A percentile compares a stretch with the other conserved stretches of the same genome.
phyloP scores from a whole-genome alignment of 2,113 vertebrate genomes.

The Hemicordylus capensis region DNA sequence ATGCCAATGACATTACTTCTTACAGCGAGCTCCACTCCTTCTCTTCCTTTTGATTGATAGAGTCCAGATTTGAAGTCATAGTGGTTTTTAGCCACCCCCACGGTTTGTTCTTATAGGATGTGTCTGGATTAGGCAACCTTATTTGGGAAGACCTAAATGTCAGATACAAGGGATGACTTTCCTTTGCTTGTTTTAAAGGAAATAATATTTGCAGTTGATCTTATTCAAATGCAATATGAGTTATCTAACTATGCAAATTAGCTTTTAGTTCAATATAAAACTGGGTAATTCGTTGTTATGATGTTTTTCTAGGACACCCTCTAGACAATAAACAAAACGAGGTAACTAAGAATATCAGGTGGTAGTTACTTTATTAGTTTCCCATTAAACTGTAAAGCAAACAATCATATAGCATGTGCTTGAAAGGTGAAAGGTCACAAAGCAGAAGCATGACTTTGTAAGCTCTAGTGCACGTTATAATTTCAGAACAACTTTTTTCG shows the following conservation, averaged over 20 bases:
- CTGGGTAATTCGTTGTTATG: background rate
- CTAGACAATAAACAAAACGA: background rate
- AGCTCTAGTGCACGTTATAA: background rate
- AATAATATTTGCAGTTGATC: background rate
- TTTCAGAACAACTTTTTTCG: background rate
- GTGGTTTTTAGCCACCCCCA: constrained; percentile 5
- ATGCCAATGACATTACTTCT: constrained; percentile 20
- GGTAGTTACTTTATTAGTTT: constrained; percentile 28
- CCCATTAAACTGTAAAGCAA: constrained; percentile 31
- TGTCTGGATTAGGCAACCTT: constrained; percentile 11
- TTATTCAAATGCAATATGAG: background rate
- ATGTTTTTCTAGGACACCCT: background rate
- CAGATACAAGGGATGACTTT: background rate
- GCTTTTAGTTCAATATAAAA: background rate
- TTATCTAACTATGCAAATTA: rapidly evolving
- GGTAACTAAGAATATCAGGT: background rate
- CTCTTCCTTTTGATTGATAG: background rate
- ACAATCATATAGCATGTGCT: background rate
- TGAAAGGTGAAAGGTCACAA: constrained; percentile 21
- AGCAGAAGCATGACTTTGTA: constrained; percentile 9
- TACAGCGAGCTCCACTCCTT: background rate
- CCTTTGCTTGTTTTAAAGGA: background rate
- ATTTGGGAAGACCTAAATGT: constrained; percentile 15
- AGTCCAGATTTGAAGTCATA: constrained; percentile 1
- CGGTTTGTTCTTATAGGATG: constrained; percentile 26